A percentile compares a stretch with the other conserved stretches of the same genome.
Conservation (phyloP, 2,888 invertebrate species). For the Lomographa bimaculata region DNA sequence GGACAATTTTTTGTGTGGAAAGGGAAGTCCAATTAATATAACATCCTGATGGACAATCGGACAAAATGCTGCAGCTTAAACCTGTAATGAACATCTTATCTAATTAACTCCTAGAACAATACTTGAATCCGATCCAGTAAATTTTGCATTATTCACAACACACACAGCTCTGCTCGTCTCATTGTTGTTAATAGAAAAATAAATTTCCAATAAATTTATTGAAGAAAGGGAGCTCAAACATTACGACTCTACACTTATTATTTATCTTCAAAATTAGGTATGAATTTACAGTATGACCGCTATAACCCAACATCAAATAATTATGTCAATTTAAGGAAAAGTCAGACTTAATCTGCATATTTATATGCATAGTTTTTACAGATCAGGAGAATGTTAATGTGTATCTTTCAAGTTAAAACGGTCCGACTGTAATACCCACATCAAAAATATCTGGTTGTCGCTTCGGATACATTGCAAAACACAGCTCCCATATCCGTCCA, state of each 20-base stretch:
- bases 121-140: conserved; percentile 27
- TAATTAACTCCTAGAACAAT: conserved; percentile 26
- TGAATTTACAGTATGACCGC: conserved; percentile 5
- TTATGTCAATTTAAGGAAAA: no score
- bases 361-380: no score
- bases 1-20: no score
- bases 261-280: no score
- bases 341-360: no score
- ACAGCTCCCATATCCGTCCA: conserved; percentile 18
- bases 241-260: no score
- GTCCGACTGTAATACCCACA: conserved; percentile 5
- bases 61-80: no score
- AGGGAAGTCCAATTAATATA: no score
- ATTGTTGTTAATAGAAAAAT: conserved; percentile 22
- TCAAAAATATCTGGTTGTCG: no score
- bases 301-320: neutral
- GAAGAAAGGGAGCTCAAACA: conserved; percentile 12
- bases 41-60: no score
- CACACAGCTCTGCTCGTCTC: conserved; percentile 22
- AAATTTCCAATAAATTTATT: conserved; percentile 33
- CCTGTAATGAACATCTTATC: conserved; percentile 10
- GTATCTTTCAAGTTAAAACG: conserved; percentile 8
- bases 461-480: no score
- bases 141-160: conserved; percentile 21
- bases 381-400: no score